Base-by-base conservation (phyloP, 1,140 invertebrate genomes). In the Oedothorax gibbosus region DNA sequence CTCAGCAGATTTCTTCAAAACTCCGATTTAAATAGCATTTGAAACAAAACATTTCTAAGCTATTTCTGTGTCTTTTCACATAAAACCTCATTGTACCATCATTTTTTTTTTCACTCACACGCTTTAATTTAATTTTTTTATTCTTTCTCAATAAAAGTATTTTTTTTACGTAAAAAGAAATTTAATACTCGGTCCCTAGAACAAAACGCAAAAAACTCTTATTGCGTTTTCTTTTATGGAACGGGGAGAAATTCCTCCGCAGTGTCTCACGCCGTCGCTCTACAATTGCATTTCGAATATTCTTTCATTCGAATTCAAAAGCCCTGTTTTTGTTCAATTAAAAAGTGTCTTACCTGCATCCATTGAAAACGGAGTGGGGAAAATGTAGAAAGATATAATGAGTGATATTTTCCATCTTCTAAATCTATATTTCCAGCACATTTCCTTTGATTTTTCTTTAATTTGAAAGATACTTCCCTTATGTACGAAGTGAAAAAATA, bases 271-370 rank as follows among this genome's bases (percentile, higher is more conserved):
- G n/a, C 49, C 49, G 15, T 71, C 49, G 21, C 8, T 50, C 3
- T 12, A 35, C 57, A 81, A 54, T 79, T 51, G 21, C 56, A 66
- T 54, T 18, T 66, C 9, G 18, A 79, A 62, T 54, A 18, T 20
- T 73, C 21, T 73, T 49, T 73, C 65, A 82, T 72, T 82, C 35
- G 68, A 54, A 82, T 72, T 82, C 20, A 82, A 82, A n/a, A 71
- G 77, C 64, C 12, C 56, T 82, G 80, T 82, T 82, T 82, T 82
- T 82, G 80, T 82, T 82, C 80, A 82, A 82, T 82, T 82, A 82
- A 73, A 80, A 82, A 79, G 77, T 79, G 50, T 79, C 53, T 69
- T 82, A 73, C 56, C 80, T 64, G 66, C 51, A 60, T 68, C 51
- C 69, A 81, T 66, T 68, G 77, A 65, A 66, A 35, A 60, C 15